phyloP scores from a whole-genome alignment of 2,888 invertebrate genomes.

The Yponomeuta malinellus region DNA sequence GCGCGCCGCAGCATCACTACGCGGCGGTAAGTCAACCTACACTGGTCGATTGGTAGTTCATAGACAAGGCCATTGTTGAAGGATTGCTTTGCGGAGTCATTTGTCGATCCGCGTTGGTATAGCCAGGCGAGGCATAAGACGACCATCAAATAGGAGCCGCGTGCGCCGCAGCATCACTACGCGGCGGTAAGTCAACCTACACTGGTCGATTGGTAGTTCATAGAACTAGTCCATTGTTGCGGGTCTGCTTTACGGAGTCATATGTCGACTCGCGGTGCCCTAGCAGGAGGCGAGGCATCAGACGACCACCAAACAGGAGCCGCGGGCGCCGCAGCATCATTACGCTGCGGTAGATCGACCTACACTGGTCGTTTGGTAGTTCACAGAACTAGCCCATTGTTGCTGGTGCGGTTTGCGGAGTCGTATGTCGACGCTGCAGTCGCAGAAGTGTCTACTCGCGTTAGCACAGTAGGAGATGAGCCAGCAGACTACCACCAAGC shows the following conservation, averaged over 20 bases:
- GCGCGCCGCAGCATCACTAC: neutral
- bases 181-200: neutral
- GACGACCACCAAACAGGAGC: neutral
- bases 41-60: slow-evolving; percentile 2
- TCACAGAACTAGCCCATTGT: too few species aligned
- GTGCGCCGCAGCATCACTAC: neutral
- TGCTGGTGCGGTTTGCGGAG: too few species aligned
- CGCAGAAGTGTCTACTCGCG: too few species aligned
- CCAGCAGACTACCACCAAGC: too few species aligned
- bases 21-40: neutral
- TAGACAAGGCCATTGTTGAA: too few species aligned
- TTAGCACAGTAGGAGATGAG: too few species aligned
- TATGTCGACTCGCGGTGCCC: slow-evolving; percentile 86
- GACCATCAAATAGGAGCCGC: neutral
- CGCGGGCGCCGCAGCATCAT: neutral
- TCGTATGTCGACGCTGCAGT: too few species aligned
- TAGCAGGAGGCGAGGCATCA: slow-evolving; percentile 49
- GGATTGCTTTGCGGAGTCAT: too few species aligned
- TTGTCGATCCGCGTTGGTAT: slow-evolving; percentile 87
- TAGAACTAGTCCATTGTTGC: too few species aligned
- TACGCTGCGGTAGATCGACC: neutral
- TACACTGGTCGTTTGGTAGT: slow-evolving; percentile 7
- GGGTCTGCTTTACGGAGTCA: too few species aligned
- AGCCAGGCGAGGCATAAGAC: slow-evolving; percentile 46
- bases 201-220: slow-evolving; percentile 4